A percentile compares a stretch with the other conserved stretches of the same genome.
phyloP scores from a whole-genome alignment of 2,113 vertebrate genomes.

The Gnathonemus echidnorhynchus region DNA sequence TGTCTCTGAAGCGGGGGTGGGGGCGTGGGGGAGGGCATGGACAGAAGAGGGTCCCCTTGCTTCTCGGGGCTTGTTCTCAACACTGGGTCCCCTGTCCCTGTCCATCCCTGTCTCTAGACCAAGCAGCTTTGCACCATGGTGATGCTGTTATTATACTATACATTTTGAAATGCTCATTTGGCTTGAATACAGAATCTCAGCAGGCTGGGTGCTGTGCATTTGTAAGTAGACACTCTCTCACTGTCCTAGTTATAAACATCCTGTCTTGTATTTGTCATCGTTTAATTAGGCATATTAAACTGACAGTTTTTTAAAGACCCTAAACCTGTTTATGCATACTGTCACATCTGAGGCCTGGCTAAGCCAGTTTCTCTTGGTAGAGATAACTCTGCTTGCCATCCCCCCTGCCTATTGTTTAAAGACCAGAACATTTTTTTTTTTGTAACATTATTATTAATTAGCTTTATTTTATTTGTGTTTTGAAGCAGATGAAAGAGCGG shows the following conservation, averaged over 20 bases:
- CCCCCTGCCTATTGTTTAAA: conserved; percentile 28
- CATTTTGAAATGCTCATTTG: background rate
- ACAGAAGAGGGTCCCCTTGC: conserved; percentile 2
- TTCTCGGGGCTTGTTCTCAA: conserved; percentile 6
- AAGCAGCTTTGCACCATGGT: conserved; percentile 66
- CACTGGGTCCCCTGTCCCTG: conserved; percentile 34
- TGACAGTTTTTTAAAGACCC: conserved; percentile 37
- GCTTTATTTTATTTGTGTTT: conserved; percentile 56
- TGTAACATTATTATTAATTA: conserved; percentile 53
- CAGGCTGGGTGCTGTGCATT: background rate
- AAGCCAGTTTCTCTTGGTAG: conserved; percentile 34
- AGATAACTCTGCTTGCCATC: conserved; percentile 17
- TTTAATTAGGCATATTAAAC: conserved; percentile 40
- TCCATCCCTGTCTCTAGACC: conserved; percentile 61
- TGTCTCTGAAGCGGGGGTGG: background rate
- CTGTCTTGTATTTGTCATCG: conserved; percentile 10
- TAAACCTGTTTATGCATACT: conserved; percentile 39
- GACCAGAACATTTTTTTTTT: conserved; percentile 44
- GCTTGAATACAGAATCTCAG: background rate
- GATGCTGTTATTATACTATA: conserved; percentile 55
- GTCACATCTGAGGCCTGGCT: conserved; percentile 30
- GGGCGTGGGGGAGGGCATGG: background rate
- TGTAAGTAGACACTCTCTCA: background rate
- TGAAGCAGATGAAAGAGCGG: conserved; percentile 62
- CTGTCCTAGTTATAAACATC: background rate